These are phyloP conservation scores for Leucophenga varia DNA, from an alignment of 1,140 invertebrate species.

Conservation along the genomic window DNA sequence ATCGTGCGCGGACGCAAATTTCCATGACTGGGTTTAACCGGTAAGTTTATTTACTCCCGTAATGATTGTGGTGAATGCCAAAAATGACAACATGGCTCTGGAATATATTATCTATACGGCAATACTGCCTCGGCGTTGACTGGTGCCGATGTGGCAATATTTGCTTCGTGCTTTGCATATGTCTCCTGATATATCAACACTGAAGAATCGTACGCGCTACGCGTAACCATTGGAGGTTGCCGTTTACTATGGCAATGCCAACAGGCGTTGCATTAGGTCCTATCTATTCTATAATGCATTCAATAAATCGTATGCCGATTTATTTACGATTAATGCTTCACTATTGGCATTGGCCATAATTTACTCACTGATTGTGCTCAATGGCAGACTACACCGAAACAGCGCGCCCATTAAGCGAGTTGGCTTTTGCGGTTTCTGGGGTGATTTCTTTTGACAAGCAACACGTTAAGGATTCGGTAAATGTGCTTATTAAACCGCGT, in stretches of 20 bases:
- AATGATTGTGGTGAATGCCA: slow-evolving; percentile 70
- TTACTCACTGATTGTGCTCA: slow-evolving; percentile 61
- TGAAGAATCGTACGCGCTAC: slow-evolving; percentile 66
- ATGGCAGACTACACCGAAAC: slow-evolving; percentile 67
- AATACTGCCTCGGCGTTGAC: slow-evolving; percentile 71
- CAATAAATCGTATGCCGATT: slow-evolving; percentile 65
- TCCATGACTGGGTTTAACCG: slow-evolving; percentile 67
- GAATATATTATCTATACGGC: slow-evolving; percentile 73
- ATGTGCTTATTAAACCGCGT: slow-evolving; percentile 62
- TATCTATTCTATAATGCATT: slow-evolving; percentile 62
- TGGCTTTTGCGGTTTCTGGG: slow-evolving; percentile 61
- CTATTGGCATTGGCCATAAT: slow-evolving; percentile 64
- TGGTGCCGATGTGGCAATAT: slow-evolving; percentile 74
- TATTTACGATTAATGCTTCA: slow-evolving; percentile 70
- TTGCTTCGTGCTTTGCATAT: slow-evolving; percentile 72
- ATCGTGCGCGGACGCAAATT: slow-evolving; percentile 64
- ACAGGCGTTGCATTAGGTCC: slow-evolving; percentile 68
- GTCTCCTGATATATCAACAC: slow-evolving; percentile 69
- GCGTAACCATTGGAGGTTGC: slow-evolving; percentile 74
- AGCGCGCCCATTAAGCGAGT: slow-evolving; percentile 62
- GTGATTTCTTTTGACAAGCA: slow-evolving; percentile 71
- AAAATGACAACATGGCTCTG: slow-evolving; percentile 68
- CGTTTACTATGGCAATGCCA: slow-evolving; percentile 76
- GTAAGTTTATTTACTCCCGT: slow-evolving; percentile 73
- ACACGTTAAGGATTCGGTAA: slow-evolving; percentile 64